Conservation (phyloP, 1,140 invertebrate species). For the Plodia interpunctella region DNA sequence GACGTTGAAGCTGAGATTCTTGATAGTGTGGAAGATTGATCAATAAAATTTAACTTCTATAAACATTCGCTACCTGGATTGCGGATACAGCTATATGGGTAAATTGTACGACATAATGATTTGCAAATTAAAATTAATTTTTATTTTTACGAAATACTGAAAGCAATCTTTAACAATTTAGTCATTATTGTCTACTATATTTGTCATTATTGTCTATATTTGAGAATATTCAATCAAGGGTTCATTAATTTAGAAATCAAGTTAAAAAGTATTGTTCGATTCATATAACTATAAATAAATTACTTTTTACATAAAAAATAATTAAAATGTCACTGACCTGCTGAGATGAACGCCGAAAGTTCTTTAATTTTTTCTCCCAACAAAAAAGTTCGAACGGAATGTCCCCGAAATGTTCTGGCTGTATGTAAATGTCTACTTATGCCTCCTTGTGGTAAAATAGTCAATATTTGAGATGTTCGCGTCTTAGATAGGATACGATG, state of each 20-base stretch:
- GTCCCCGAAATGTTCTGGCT: background rate
- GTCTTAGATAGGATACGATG: background rate
- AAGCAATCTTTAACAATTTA: too few species aligned
- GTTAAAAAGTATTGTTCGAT: too few species aligned
- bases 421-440: conserved; percentile 3
- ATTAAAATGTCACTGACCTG: background rate
- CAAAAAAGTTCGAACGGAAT: background rate
- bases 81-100: background rate
- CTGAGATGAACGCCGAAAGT: background rate
- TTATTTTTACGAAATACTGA: too few species aligned
- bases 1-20: background rate
- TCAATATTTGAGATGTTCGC: too few species aligned
- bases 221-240: too few species aligned
- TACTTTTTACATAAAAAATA: background rate
- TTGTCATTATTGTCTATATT: too few species aligned
- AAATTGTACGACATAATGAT: background rate
- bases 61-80: background rate
- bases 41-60: background rate
- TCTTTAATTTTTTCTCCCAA: background rate
- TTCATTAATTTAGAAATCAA: too few species aligned
- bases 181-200: too few species aligned
- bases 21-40: background rate
- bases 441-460: background rate
- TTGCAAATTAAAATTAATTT: too few species aligned
- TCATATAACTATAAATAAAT: too few species aligned